Evolutionary conservation across 2,888 invertebrate genomes (phyloP).

Genomic region (Tachina fera): DNA sequence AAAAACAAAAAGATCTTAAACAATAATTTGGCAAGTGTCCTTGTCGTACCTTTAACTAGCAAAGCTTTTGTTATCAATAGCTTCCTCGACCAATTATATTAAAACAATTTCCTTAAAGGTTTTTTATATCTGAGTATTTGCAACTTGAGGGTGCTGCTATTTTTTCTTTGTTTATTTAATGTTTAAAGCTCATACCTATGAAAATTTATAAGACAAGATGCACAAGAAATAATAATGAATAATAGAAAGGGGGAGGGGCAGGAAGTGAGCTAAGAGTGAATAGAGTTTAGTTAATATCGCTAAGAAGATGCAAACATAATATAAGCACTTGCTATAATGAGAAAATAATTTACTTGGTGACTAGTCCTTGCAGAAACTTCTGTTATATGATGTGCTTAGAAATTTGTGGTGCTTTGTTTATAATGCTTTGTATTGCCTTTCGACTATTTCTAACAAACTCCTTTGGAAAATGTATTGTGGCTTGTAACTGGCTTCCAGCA

Average conservation of each 20-base stretch:
- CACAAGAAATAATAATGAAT: no score
- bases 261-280: not conserved
- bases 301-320: slow-evolving; percentile 15
- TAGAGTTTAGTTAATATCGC: slow-evolving; percentile 5
- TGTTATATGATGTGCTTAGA: slow-evolving; percentile 50
- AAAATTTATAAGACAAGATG: not conserved
- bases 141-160: no score
- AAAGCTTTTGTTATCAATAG: no score
- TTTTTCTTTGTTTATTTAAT: not conserved
- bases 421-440: slow-evolving; percentile 1
- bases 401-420: slow-evolving; percentile 30
- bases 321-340: slow-evolving; percentile 9
- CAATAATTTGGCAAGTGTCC: no score
- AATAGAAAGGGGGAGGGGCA: not conserved
- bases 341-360: slow-evolving; percentile 40
- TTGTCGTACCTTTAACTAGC: no score
- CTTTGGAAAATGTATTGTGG: slow-evolving; percentile 51
- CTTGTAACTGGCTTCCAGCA: slow-evolving; percentile 44
- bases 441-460: slow-evolving; percentile 52
- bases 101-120: not conserved
- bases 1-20: no score
- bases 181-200: not conserved
- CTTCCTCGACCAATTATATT: not conserved
- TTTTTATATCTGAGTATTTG: not conserved
- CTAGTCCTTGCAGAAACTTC: slow-evolving; percentile 25